Evolutionary conservation across 2,797 vertebrate species (phyloP).

Genomic region (Mormyrus proboscirostris): DNA sequence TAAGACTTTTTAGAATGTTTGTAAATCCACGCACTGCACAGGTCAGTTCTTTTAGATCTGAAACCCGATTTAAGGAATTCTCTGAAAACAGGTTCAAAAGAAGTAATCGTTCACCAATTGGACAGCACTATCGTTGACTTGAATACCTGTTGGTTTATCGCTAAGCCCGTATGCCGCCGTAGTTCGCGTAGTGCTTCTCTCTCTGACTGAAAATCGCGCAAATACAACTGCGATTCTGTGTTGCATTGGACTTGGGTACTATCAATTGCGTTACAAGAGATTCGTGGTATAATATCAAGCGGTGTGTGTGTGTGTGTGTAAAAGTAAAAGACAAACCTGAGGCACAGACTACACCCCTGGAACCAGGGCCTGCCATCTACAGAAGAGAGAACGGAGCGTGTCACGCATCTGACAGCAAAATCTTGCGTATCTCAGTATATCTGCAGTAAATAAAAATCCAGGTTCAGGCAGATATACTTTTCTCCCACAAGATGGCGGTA

Average conservation of each 20-base stretch:
- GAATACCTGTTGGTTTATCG: background rate
- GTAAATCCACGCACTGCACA: too few species aligned
- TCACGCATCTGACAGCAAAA: background rate
- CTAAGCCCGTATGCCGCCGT: background rate
- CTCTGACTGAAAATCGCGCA: background rate
- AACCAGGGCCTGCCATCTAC: constrained; percentile 50
- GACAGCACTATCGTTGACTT: background rate
- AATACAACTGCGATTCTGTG: background rate
- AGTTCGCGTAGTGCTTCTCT: background rate
- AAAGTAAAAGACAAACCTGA: constrained; percentile 53
- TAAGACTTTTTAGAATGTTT: background rate
- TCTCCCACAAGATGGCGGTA: background rate
- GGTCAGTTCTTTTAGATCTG: background rate
- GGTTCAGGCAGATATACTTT: background rate
- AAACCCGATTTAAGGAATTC: background rate
- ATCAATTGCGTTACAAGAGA: background rate
- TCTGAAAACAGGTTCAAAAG: background rate
- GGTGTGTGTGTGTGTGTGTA: background rate
- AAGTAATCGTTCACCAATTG: background rate
- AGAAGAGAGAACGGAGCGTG: background rate
- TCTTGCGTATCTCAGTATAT: background rate
- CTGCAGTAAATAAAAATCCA: background rate
- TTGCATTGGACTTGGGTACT: background rate
- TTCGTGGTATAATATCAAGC: background rate
- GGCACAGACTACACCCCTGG: constrained; percentile 62